These are phyloP conservation scores for Imbricaverruca yamaguchii DNA, from an alignment of 2,888 invertebrate species.

Conservation along the genomic window DNA sequence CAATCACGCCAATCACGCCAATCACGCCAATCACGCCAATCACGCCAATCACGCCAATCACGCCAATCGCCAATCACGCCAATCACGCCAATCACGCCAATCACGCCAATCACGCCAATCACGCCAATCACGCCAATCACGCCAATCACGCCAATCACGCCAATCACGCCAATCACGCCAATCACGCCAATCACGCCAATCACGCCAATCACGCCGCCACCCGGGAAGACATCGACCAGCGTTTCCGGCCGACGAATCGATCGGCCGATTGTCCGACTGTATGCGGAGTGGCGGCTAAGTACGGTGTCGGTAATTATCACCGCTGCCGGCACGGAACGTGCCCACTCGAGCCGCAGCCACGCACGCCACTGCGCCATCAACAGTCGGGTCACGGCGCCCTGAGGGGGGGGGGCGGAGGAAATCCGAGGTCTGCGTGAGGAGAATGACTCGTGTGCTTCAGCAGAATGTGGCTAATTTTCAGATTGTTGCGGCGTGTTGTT, in stretches of 20 bases:
- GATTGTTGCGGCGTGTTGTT: no score
- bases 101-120: constrained; percentile 12
- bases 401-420: no score
- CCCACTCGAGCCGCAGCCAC: neutral
- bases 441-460: no score
- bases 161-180: constrained; percentile 10
- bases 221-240: constrained; percentile 2
- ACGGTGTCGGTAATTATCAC: neutral
- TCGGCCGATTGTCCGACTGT: neutral
- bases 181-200: constrained; percentile 13
- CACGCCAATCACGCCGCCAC: neutral
- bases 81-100: constrained; percentile 13
- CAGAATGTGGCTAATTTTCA: no score
- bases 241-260: constrained; percentile 1
- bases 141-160: constrained; percentile 10
- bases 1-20: constrained; percentile 10
- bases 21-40: constrained; percentile 13
- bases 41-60: constrained; percentile 6
- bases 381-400: neutral
- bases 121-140: constrained; percentile 10
- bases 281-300: neutral
- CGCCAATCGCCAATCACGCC: constrained; percentile 9
- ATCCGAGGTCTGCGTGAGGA: no score
- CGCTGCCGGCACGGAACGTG: neutral
- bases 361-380: neutral